These are phyloP conservation scores for Drosophila murphyi DNA, from an alignment of 1,140 invertebrate species.

Conservation along the genomic window DNA sequence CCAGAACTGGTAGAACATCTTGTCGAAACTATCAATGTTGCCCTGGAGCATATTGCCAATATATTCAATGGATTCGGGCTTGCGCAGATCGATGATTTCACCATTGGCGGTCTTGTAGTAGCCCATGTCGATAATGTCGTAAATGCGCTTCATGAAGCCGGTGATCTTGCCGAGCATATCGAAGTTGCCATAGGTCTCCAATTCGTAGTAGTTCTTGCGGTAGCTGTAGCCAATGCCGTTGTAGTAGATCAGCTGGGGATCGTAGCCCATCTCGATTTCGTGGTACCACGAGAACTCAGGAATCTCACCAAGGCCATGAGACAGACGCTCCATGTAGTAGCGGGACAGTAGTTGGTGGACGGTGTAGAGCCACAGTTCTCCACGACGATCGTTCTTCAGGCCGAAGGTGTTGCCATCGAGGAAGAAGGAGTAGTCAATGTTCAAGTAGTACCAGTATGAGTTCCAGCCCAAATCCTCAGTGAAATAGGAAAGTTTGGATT, in stretches of 20 bases:
- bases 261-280: slow-evolving; percentile 86
- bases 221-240: slow-evolving; percentile 88
- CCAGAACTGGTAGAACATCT: slow-evolving; percentile 84
- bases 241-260: slow-evolving; percentile 87
- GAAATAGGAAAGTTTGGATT: slow-evolving; percentile 89
- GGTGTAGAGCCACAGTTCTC: slow-evolving; percentile 87
- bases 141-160: slow-evolving; percentile 87
- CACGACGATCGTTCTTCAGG: slow-evolving; percentile 86
- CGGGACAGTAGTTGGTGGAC: slow-evolving; percentile 87
- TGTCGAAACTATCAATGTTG: slow-evolving; percentile 85
- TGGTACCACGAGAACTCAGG: slow-evolving; percentile 86
- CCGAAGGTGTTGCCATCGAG: slow-evolving; percentile 85
- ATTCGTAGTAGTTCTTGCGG: slow-evolving; percentile 86
- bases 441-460: slow-evolving; percentile 89
- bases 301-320: slow-evolving; percentile 87
- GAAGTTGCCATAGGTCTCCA: slow-evolving; percentile 87
- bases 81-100: slow-evolving; percentile 78
- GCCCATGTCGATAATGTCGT: slow-evolving; percentile 87
- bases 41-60: slow-evolving; percentile 86
- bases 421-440: slow-evolving; percentile 88
- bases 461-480: slow-evolving; percentile 90
- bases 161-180: slow-evolving; percentile 85
- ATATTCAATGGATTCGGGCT: slow-evolving; percentile 86
- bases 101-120: slow-evolving; percentile 86
- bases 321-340: slow-evolving; percentile 89